phyloP scores from a whole-genome alignment of 2,888 invertebrate species.

The Phortica okadai region DNA sequence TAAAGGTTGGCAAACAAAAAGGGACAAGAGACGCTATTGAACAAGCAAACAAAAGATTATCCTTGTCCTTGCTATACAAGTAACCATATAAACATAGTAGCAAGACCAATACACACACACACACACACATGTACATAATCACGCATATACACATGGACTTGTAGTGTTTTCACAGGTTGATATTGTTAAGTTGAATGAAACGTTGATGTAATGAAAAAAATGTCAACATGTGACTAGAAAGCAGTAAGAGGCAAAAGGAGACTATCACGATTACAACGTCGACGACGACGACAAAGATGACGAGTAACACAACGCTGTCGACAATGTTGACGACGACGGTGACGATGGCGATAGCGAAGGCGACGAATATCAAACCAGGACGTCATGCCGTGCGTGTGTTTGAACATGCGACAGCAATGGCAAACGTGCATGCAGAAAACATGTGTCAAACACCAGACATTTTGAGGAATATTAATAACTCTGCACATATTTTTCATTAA shows the following conservation, averaged over 20 bases:
- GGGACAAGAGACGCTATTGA: conserved; percentile 48
- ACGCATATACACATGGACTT: conserved; percentile 38
- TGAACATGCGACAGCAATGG: background rate
- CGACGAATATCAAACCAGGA: background rate
- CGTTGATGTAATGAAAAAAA: conserved; percentile 67
- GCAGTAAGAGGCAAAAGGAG: conserved; percentile 40
- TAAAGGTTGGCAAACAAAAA: conserved; percentile 2
- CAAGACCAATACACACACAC: conserved; percentile 36
- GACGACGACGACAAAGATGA: conserved; percentile 22
- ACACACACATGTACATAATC: conserved; percentile 24
- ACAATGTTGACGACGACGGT: conserved; percentile 36
- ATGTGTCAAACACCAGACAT: conserved; percentile 70
- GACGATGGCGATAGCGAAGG: conserved; percentile 23
- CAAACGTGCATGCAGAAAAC: conserved; percentile 58
- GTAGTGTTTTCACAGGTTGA: conserved; percentile 38
- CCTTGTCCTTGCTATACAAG: conserved; percentile 60
- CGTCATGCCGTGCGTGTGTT: background rate
- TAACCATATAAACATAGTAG: conserved; percentile 47
- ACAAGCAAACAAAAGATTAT: conserved; percentile 67
- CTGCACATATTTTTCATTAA: conserved; percentile 68
- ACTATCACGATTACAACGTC: conserved; percentile 27
- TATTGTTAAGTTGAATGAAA: conserved; percentile 57
- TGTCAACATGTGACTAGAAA: conserved; percentile 55
- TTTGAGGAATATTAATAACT: conserved; percentile 69
- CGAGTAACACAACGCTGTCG: conserved; percentile 1